phyloP scores from a whole-genome alignment of 2,888 invertebrate genomes.

The Troglohyphantes excavatus region DNA sequence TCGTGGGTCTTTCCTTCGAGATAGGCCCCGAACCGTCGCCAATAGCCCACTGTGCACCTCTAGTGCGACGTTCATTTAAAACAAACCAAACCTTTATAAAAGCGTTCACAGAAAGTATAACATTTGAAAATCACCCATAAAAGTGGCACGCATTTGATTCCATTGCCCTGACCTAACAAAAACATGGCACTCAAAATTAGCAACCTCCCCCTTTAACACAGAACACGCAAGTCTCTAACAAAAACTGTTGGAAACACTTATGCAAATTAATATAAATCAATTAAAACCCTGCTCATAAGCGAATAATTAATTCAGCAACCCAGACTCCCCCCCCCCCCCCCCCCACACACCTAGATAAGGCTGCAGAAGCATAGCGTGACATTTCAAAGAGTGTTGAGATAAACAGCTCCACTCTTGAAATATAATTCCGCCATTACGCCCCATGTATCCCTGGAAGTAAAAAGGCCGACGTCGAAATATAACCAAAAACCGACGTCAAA shows the following conservation, averaged over 20 bases:
- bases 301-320: slow-evolving; percentile 37
- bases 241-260: background rate
- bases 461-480: background rate
- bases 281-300: slow-evolving; percentile 27
- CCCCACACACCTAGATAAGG: slow-evolving; percentile 5
- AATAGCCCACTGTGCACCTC: too few relatives aligned
- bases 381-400: slow-evolving; percentile 66
- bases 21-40: too few relatives aligned
- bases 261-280: slow-evolving; percentile 48
- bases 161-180: background rate
- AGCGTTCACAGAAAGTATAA: too few relatives aligned
- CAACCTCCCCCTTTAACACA: background rate
- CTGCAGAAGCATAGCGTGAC: slow-evolving; percentile 46
- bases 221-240: background rate
- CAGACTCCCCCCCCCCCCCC: too few relatives aligned
- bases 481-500: background rate
- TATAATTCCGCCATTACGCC: slow-evolving; percentile 26
- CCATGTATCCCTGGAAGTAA: too few relatives aligned
- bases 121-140: too few relatives aligned
- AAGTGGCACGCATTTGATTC: background rate
- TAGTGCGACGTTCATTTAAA: too few relatives aligned
- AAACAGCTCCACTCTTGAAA: slow-evolving; percentile 58
- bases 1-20: too few relatives aligned
- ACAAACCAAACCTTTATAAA: too few relatives aligned
- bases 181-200: background rate